Percentiles rank a stretch among this genome's conserved stretches.
These are phyloP conservation scores for Tichodroma muraria DNA, from an alignment of 2,113 vertebrate species.

Conservation along the genomic window DNA sequence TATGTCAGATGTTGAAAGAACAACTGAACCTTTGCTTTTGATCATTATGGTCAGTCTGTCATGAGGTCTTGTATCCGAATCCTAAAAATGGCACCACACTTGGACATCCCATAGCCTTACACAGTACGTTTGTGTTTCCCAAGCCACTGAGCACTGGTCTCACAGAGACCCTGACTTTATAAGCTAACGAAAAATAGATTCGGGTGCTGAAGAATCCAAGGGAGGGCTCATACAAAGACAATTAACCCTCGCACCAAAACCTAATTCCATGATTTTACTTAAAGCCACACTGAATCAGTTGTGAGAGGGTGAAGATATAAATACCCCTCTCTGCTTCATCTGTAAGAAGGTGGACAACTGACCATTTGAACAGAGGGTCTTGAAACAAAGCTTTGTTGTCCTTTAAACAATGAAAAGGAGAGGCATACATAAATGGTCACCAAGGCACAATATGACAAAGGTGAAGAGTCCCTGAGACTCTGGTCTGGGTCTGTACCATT, in stretches of 20 bases:
- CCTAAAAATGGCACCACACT: slow-evolving; percentile 56
- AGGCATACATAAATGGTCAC: slow-evolving; percentile 65
- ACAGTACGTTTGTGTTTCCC: slow-evolving; percentile 39
- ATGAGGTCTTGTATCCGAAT: slow-evolving; percentile 32
- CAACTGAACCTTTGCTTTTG: slow-evolving; percentile 56
- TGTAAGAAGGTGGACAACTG: slow-evolving; percentile 20
- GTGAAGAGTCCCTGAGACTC: slow-evolving; percentile 82
- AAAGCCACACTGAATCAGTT: slow-evolving; percentile 40
- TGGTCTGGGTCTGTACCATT: slow-evolving; percentile 71
- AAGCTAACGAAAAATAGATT: slow-evolving; percentile 55
- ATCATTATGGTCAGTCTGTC: slow-evolving; percentile 50
- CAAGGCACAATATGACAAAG: slow-evolving; percentile 91
- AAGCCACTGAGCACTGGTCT: slow-evolving; percentile 36
- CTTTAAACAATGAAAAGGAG: slow-evolving; percentile 46
- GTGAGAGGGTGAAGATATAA: slow-evolving; percentile 32
- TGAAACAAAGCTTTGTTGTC: slow-evolving; percentile 46
- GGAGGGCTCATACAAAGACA: slow-evolving; percentile 19
- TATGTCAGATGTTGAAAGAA: slow-evolving; percentile 53
- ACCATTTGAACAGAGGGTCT: background rate
- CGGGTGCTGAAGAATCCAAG: slow-evolving; percentile 24
- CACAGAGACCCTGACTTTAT: slow-evolving; percentile 52
- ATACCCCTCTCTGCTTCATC: slow-evolving; percentile 50
- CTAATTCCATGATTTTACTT: slow-evolving; percentile 29
- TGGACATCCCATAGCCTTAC: slow-evolving; percentile 41
- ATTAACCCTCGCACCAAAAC: slow-evolving; percentile 49